Evolutionary conservation across 1,140 invertebrate genomes (phyloP), one percentile per base, ranked within the genome.

Genomic region (Ylistrum balloti): DNA sequence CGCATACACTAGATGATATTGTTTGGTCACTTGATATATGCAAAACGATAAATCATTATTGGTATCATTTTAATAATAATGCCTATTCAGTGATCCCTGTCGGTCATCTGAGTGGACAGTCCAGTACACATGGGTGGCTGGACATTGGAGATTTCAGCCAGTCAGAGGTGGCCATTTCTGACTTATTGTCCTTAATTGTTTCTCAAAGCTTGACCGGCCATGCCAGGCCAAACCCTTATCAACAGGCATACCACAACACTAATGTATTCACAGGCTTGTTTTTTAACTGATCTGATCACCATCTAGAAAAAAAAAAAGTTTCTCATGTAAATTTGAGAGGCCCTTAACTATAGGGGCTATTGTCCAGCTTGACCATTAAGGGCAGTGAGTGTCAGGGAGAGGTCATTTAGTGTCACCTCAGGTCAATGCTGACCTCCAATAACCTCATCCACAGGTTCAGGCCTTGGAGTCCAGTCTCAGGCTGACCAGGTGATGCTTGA

Each of bases 361-460:
- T 90, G 89, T 90, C 48, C 86, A 87, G 48, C 38, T 90, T 90
- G 89, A 90, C 89, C 89, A 90, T 87, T 86, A 88, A 90, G 91
- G 91, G 88, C 91, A 91, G 87, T 86, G 38, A 38, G 89, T 89
- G 85, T 86, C 91, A 89, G 33, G 33, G 45, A 90, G 33, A 88
- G 91, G 91, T 91, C 89, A 91, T 88, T 45, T 88, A 20, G 89
- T 91, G 91, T 91, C 91, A 91, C 56, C 48, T 74, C 28, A 90
- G 87, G 86, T 56, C 86, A 88, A 45, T n/a, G 88, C 87, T 90
- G 91, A 91, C 91, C 91, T 91, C 85, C 28, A n/a, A 48, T 91
- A 86, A 91, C 91, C 91, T 35, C 33, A 33, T 56, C 86, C 88
- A 89, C 38, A 87, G 87, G 86, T 88, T 91, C n/a, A n/a, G 33